phyloP scores from a whole-genome alignment of 2,113 vertebrate genomes.

The Setophaga petechia region DNA sequence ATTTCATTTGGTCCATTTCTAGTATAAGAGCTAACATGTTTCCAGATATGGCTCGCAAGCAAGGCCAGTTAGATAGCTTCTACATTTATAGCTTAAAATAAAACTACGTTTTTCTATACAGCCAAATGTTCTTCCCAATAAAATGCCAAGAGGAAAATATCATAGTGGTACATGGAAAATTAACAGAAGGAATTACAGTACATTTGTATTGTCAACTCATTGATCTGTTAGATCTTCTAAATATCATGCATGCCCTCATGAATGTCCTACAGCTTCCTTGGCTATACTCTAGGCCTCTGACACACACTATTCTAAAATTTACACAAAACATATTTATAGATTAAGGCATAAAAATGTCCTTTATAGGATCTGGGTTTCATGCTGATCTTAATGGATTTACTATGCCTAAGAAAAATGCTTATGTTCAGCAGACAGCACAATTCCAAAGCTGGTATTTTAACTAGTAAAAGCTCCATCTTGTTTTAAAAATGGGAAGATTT shows the following conservation, averaged over 20 bases:
- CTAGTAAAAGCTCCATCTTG: background rate
- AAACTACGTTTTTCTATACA: background rate
- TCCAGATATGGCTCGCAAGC: background rate
- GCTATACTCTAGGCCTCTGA: background rate
- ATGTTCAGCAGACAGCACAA: background rate
- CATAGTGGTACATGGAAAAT: background rate
- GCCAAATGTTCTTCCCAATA: background rate
- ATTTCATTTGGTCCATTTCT: background rate
- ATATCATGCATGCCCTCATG: background rate
- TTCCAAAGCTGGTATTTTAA: background rate
- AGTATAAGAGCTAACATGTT: background rate
- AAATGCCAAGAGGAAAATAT: slow-evolving; percentile 8
- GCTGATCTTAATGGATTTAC: background rate
- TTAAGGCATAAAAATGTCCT: background rate
- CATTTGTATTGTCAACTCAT: background rate
- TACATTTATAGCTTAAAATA: background rate
- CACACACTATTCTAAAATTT: background rate
- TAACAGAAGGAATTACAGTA: background rate
- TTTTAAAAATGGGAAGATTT: background rate
- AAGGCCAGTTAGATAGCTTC: background rate
- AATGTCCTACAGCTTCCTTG: background rate
- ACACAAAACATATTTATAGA: background rate
- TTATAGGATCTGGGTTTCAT: background rate
- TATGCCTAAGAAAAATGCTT: background rate
- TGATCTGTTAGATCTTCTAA: background rate